phyloP scores from a whole-genome alignment of 1,140 invertebrate species.

The Cotesia chilonis region DNA sequence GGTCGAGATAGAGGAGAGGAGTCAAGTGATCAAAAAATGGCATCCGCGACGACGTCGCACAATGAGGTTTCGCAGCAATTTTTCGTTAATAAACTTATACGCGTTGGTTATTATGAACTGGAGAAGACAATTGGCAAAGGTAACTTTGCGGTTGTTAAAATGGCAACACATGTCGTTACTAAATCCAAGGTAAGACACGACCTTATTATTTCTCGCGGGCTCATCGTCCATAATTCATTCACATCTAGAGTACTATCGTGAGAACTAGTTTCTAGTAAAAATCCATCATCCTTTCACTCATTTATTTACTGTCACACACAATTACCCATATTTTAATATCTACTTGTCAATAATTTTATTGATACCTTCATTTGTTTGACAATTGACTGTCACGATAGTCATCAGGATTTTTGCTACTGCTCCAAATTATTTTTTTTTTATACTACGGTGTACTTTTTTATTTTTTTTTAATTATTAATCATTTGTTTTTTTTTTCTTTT shows the following conservation, averaged over 20 bases:
- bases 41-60: slow-evolving; percentile 64
- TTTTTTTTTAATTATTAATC: slow-evolving; percentile 3
- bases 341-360: neutral
- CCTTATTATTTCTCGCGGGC: slow-evolving; percentile 28
- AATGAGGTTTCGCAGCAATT: slow-evolving; percentile 65
- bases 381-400: slow-evolving; percentile 16
- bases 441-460: neutral
- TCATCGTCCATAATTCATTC: slow-evolving; percentile 7
- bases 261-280: neutral
- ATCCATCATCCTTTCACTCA: slow-evolving; percentile 2
- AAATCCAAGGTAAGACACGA: slow-evolving; percentile 89
- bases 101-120: slow-evolving; percentile 96
- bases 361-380: neutral
- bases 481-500: slow-evolving; percentile 2
- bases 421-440: neutral
- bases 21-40: slow-evolving; percentile 64
- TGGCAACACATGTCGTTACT: slow-evolving; percentile 96
- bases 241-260: neutral
- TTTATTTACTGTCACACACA: slow-evolving; percentile 10
- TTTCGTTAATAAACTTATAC: slow-evolving; percentile 79
- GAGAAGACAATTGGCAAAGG: slow-evolving; percentile 97
- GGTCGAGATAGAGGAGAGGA: slow-evolving; percentile 48
- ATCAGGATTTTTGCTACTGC: neutral
- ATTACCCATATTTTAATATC: neutral
- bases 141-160: slow-evolving; percentile 98